Conservation (phyloP, 2,888 invertebrate species). For the Himalopsyche kuldschensis region DNA sequence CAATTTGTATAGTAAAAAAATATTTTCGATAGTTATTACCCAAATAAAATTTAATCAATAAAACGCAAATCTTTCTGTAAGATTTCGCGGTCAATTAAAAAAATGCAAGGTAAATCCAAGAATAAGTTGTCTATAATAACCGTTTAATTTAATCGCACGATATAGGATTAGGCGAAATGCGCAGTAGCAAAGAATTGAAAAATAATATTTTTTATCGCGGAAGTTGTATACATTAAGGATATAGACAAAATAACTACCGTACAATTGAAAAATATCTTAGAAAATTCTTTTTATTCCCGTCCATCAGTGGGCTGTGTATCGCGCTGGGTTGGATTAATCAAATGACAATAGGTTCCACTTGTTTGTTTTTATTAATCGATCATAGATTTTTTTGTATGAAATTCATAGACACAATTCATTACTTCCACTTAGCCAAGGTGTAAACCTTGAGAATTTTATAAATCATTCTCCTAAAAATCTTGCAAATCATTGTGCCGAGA, state of each 20-base stretch:
- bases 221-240: background rate
- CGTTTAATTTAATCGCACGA: background rate
- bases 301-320: background rate
- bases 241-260: background rate
- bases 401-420: conserved; percentile 1
- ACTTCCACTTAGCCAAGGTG: conserved; percentile 1
- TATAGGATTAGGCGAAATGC: background rate
- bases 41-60: background rate
- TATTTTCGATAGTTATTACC: background rate
- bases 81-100: background rate
- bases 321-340: background rate
- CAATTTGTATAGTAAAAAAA: background rate
- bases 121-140: background rate
- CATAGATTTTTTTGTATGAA: conserved; percentile 1
- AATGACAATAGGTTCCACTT: background rate
- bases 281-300: background rate
- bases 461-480: background rate
- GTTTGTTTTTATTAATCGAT: background rate
- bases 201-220: background rate
- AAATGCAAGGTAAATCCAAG: background rate
- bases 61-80: background rate
- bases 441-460: background rate
- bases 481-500: background rate
- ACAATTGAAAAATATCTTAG: background rate
- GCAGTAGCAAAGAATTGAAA: background rate